phyloP scores from a whole-genome alignment of 2,797 vertebrate genomes.

The Spinibarbus caldwelli region DNA sequence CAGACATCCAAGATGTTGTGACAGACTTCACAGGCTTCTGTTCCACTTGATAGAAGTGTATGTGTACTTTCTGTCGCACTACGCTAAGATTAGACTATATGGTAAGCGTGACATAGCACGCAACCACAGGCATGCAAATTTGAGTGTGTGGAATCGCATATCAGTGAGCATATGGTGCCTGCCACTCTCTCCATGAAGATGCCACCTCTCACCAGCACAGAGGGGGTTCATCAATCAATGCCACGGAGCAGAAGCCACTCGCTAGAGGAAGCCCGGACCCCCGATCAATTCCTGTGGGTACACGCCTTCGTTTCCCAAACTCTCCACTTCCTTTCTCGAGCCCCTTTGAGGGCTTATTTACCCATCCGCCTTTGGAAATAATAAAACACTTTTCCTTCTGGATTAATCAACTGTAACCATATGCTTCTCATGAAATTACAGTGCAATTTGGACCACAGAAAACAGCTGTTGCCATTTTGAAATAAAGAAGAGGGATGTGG shows the following conservation, averaged over 20 bases:
- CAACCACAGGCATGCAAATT: background rate
- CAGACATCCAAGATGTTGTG: background rate
- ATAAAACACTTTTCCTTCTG: slow-evolving; percentile 61
- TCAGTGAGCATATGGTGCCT: slow-evolving; percentile 34
- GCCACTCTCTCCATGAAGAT: slow-evolving; percentile 25
- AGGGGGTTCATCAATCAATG: slow-evolving; percentile 40
- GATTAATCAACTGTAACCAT: slow-evolving; percentile 83
- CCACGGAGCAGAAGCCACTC: slow-evolving; percentile 32
- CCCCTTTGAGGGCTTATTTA: slow-evolving; percentile 31
- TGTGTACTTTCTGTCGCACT: background rate
- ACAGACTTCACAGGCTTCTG: background rate
- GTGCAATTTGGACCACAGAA: slow-evolving; percentile 76
- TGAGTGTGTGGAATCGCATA: background rate
- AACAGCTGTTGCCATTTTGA: slow-evolving; percentile 81
- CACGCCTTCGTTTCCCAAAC: background rate
- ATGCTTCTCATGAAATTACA: slow-evolving; percentile 78
- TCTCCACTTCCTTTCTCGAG: background rate
- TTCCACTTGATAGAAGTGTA: background rate
- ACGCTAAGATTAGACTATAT: background rate
- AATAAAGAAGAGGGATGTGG: slow-evolving; percentile 67
- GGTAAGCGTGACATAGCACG: background rate
- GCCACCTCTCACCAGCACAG: slow-evolving; percentile 25
- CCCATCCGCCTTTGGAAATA: slow-evolving; percentile 25
- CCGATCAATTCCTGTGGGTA: slow-evolving; percentile 11
- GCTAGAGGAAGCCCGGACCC: slow-evolving; percentile 30